Evolutionary conservation across 2,888 invertebrate species (phyloP).

Genomic region (Lagria hirta): DNA sequence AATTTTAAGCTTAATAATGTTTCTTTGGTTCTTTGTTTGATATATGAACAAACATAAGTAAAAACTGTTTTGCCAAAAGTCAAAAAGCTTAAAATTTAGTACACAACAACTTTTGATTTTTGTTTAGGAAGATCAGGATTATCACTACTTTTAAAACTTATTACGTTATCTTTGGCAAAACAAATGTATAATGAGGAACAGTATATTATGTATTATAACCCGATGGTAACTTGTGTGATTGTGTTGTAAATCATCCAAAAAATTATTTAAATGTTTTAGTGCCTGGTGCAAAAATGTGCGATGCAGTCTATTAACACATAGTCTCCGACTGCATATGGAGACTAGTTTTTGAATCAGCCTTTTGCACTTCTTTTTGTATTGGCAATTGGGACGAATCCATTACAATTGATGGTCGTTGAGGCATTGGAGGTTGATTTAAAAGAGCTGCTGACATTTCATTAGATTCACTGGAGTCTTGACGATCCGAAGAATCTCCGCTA

Average conservation of each 20-base stretch:
- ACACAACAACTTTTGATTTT: background rate
- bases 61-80: too few species aligned
- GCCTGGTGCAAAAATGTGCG: too few species aligned
- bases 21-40: too few species aligned
- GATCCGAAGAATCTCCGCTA: constrained; percentile 38
- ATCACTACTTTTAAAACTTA: constrained; percentile 9
- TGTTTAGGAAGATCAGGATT: constrained; percentile 17
- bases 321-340: constrained; percentile 55
- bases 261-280: too few species aligned
- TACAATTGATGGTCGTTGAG: constrained; percentile 50
- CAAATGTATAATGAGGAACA: constrained; percentile 6
- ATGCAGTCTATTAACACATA: constrained; percentile 52
- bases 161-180: constrained; percentile 12
- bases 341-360: constrained; percentile 51
- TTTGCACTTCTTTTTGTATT: constrained; percentile 45
- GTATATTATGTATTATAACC: too few species aligned
- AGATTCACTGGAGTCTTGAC: constrained; percentile 50
- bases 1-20: too few species aligned
- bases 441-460: constrained; percentile 35
- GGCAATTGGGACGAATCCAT: constrained; percentile 53
- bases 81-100: too few species aligned
- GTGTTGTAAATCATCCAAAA: too few species aligned
- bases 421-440: constrained; percentile 38
- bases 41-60: too few species aligned
- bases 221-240: too few species aligned